Evolutionary conservation across 2,797 vertebrate genomes (phyloP).

Genomic region (Toxotes lorentzi): DNA sequence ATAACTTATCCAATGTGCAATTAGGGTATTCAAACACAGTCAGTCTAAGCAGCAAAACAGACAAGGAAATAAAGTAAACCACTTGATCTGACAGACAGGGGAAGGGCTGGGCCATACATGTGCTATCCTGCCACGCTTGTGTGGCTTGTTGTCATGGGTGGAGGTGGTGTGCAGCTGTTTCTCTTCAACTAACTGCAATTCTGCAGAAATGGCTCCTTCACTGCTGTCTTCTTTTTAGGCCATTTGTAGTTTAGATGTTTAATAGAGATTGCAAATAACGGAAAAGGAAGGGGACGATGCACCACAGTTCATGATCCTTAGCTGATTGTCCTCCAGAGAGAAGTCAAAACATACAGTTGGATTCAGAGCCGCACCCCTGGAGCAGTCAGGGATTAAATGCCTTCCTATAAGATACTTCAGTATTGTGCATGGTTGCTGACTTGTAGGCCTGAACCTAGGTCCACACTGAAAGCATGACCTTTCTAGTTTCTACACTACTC

Average conservation of each 20-base stretch:
- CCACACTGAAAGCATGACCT: not conserved
- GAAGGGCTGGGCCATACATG: constrained; percentile 55
- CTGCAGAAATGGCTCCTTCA: constrained; percentile 27
- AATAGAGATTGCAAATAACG: constrained; percentile 13
- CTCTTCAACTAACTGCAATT: constrained; percentile 48
- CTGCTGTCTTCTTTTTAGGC: not conserved
- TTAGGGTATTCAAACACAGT: constrained; percentile 8
- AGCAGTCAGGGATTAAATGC: constrained; percentile 11
- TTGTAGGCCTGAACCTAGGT: not conserved
- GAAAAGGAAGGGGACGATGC: not conserved
- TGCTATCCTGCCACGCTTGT: constrained; percentile 58
- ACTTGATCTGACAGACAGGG: constrained; percentile 28
- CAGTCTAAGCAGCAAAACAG: constrained; percentile 2
- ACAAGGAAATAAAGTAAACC: constrained; percentile 13
- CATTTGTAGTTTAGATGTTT: constrained; percentile 12
- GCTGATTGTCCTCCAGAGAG: constrained; percentile 21
- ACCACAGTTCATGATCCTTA: constrained; percentile 1
- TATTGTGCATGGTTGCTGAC: constrained; percentile 14
- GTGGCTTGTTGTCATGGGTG: constrained; percentile 54
- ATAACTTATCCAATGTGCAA: constrained; percentile 8
- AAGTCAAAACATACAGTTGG: not conserved
- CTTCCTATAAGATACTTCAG: not conserved
- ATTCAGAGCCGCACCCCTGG: constrained; percentile 1
- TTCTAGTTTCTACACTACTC: not conserved
- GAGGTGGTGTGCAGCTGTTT: constrained; percentile 63